Evolutionary conservation across 2,888 invertebrate species (phyloP).

Genomic region (Gastracanthus pulcherrimus): DNA sequence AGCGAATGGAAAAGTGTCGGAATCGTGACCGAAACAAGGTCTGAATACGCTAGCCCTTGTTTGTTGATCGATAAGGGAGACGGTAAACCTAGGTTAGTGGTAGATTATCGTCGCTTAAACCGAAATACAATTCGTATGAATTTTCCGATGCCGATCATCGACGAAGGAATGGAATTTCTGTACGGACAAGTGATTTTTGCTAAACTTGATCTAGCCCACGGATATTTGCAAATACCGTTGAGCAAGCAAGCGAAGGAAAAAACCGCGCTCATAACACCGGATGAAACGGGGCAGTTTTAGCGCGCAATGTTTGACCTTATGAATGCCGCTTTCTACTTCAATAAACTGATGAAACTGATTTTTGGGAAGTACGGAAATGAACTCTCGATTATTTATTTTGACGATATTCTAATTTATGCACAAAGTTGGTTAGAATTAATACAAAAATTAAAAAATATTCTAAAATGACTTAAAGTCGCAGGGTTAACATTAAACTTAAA

Average conservation of each 20-base stretch:
- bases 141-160: conserved; percentile 7
- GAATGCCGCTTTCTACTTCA: conserved; percentile 63
- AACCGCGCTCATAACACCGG: conserved; percentile 68
- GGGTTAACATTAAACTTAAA: too few species aligned
- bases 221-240: conserved; percentile 9
- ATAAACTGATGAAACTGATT: too few species aligned
- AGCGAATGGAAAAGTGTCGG: background rate
- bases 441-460: too few species aligned
- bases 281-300: conserved; percentile 67
- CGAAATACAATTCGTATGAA: background rate
- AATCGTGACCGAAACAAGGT: background rate
- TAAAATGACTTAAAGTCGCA: too few species aligned
- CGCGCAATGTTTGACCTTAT: conserved; percentile 67
- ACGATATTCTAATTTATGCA: too few species aligned
- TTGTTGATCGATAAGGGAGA: background rate
- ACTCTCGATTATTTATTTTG: too few species aligned
- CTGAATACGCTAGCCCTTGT: conserved; percentile 6
- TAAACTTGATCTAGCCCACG: background rate
- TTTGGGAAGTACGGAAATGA: too few species aligned
- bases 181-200: conserved; percentile 47
- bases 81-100: background rate
- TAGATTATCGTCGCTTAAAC: conserved; percentile 12
- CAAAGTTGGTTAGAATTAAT: too few species aligned
- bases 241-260: conserved; percentile 48
- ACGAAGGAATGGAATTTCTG: conserved; percentile 52